Conservation (phyloP, 2,113 vertebrate genomes). For the Noturus placidus region DNA sequence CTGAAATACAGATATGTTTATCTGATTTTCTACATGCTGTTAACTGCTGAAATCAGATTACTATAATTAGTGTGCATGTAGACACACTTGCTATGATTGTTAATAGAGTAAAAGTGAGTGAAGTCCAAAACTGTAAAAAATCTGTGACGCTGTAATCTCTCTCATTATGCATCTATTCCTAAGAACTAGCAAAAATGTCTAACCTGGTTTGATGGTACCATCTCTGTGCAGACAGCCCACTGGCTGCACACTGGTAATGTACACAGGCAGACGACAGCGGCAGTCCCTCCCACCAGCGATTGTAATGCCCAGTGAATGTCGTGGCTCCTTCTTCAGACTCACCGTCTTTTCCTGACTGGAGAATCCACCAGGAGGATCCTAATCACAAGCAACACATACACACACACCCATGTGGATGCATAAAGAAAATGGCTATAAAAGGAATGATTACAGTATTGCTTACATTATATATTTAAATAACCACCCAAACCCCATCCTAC, state of each 20-base stretch:
- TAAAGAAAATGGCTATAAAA: not conserved
- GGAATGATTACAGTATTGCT: not conserved
- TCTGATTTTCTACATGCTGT: not conserved
- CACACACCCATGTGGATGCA: not conserved
- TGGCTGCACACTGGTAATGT: constrained; percentile 90
- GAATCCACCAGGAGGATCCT: constrained; percentile 84
- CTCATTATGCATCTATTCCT: not conserved
- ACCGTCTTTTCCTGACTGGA: constrained; percentile 84
- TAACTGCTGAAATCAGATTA: not conserved
- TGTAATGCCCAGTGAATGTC: constrained; percentile 88
- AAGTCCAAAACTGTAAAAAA: not conserved
- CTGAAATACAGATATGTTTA: not conserved
- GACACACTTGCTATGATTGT: not conserved
- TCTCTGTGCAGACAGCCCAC: constrained; percentile 87
- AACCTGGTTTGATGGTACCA: constrained; percentile 86
- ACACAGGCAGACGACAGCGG: constrained; percentile 84
- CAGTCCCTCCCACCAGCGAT: constrained; percentile 88
- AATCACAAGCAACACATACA: constrained; percentile 24
- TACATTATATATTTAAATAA: not conserved
- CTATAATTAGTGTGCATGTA: not conserved
- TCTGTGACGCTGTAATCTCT: not conserved
- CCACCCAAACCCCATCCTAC: not conserved
- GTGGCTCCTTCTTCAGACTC: constrained; percentile 85
- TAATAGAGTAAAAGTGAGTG: not conserved
- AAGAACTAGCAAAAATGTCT: not conserved